A percentile compares a stretch with the other conserved stretches of the same genome.
These are phyloP conservation scores for Bombyx mori DNA, from an alignment of 1,140 invertebrate genomes.

Conservation along the genomic window DNA sequence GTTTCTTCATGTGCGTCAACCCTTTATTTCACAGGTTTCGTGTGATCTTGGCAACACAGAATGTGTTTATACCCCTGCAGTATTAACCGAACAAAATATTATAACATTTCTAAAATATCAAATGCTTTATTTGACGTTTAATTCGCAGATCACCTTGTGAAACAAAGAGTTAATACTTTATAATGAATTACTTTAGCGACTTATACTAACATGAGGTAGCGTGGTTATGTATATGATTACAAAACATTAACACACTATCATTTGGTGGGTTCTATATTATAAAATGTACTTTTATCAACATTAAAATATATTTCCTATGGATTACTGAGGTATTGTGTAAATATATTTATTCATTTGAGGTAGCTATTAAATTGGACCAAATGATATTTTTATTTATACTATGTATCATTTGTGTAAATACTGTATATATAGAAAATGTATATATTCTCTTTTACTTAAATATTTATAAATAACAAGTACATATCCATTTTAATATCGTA, in stretches of 20 bases:
- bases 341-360: slow-evolving; percentile 52
- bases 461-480: no score
- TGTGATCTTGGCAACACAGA: no score
- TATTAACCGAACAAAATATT: no score
- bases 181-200: slow-evolving; percentile 10
- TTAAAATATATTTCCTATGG: slow-evolving; percentile 53
- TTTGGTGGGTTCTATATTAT: slow-evolving; percentile 65
- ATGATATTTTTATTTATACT: no score
- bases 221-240: slow-evolving; percentile 57
- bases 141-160: no score
- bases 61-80: no score
- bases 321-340: slow-evolving; percentile 52
- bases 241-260: slow-evolving; percentile 49
- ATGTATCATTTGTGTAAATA: slow-evolving; percentile 1
- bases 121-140: no score
- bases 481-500: no score
- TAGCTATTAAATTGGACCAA: slow-evolving; percentile 25
- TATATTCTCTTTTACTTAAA: background rate
- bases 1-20: no score
- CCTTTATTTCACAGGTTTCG: no score
- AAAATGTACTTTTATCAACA: slow-evolving; percentile 50
- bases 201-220: slow-evolving; percentile 65
- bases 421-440: background rate
- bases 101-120: no score
- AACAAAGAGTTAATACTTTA: no score